Conservation (phyloP, 1,140 invertebrate genomes). For the Aporrectodea caliginosa region DNA sequence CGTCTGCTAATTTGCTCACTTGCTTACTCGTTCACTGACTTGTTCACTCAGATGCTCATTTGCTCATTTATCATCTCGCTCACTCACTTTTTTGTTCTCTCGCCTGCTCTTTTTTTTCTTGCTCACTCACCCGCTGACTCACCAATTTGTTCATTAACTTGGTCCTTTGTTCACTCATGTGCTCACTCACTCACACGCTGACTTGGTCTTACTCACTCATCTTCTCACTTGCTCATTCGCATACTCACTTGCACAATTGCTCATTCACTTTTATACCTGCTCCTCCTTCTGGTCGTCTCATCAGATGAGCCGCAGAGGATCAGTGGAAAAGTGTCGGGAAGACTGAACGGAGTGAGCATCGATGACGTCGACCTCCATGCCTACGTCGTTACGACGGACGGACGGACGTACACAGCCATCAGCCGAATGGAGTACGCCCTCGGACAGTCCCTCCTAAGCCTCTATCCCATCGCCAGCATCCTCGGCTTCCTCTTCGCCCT, state of each 20-base stretch:
- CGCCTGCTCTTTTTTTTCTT: too few species aligned
- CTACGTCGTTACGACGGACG: conserved; percentile 83
- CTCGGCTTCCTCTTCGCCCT: conserved; percentile 91
- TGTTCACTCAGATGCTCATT: background rate
- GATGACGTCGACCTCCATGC: conserved; percentile 80
- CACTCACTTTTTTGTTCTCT: too few species aligned
- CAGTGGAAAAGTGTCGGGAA: conserved; percentile 76
- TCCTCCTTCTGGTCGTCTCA: background rate
- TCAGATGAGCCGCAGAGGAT: conserved; percentile 75
- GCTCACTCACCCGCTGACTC: too few species aligned
- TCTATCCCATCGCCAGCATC: conserved; percentile 72
- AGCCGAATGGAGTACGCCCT: conserved; percentile 70
- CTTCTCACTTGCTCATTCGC: too few species aligned
- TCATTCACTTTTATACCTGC: too few species aligned
- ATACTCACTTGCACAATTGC: too few species aligned
- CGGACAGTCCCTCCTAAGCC: conserved; percentile 73
- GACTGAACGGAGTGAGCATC: conserved; percentile 70
- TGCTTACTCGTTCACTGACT: background rate
- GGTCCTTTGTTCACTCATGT: too few species aligned
- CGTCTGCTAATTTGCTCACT: background rate
- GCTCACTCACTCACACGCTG: too few species aligned
- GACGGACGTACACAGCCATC: conserved; percentile 83
- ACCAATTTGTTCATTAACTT: too few species aligned
- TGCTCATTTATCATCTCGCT: too few species aligned
- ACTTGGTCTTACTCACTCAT: too few species aligned